These are phyloP conservation scores for Tineola bisselliella DNA, from an alignment of 2,888 invertebrate species.

Conservation along the genomic window DNA sequence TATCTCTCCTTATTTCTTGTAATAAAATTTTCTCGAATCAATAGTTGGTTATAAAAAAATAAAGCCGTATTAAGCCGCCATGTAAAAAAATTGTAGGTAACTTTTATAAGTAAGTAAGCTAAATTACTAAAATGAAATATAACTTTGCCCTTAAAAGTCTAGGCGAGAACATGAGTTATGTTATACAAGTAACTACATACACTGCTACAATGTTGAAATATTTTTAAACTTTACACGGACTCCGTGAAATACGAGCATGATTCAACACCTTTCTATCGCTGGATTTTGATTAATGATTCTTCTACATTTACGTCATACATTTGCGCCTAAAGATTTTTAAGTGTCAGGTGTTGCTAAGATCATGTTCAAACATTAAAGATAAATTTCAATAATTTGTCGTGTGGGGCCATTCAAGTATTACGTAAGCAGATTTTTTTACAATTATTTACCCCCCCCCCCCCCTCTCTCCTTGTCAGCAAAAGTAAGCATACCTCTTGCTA, in stretches of 20 bases:
- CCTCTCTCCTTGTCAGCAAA: no score
- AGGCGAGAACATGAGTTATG: conserved; percentile 13
- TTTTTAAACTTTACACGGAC: conserved; percentile 14
- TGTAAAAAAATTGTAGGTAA: neutral
- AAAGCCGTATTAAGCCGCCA: neutral
- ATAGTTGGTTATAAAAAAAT: neutral
- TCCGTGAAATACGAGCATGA: conserved; percentile 14
- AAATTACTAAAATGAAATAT: conserved; percentile 12
- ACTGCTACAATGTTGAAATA: conserved; percentile 13
- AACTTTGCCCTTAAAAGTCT: conserved; percentile 7
- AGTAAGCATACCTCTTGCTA: no score
- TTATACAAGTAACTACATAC: no score
- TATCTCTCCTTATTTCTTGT: no score
- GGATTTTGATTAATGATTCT: conserved; percentile 5
- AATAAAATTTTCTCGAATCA: no score
- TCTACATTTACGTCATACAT: neutral
- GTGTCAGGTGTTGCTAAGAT: no score
- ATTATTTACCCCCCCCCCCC: no score
- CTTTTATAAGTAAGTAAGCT: neutral
- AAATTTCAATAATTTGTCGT: no score
- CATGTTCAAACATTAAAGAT: no score
- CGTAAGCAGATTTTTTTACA: no score
- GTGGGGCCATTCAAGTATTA: no score
- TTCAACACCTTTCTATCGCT: conserved; percentile 8
- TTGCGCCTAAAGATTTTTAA: no score